These are phyloP conservation scores for Scomber colias DNA, from an alignment of 2,113 vertebrate genomes.

Conservation along the genomic window DNA sequence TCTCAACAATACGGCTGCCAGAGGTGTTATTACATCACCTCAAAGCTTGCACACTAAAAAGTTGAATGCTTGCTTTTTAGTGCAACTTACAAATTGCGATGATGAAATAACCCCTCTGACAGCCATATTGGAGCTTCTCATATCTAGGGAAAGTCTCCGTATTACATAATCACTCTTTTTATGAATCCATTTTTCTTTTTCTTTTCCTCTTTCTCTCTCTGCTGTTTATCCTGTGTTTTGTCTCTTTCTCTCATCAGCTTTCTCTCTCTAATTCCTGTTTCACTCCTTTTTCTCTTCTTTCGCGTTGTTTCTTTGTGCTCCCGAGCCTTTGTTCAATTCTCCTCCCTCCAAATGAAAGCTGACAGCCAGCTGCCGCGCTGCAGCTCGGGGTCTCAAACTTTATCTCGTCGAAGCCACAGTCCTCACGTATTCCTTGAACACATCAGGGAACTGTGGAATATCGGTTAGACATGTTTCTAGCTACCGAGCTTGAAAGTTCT, in stretches of 20 bases:
- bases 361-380: slow-evolving; percentile 29
- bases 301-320: slow-evolving; percentile 20
- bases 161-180: background rate
- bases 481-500: background rate
- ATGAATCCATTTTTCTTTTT: background rate
- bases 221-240: slow-evolving; percentile 5
- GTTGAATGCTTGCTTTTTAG: no score
- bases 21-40: no score
- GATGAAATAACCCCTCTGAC: no score
- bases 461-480: background rate
- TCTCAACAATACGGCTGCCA: no score
- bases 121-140: no score
- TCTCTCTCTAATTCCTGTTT: background rate
- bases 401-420: slow-evolving; percentile 14
- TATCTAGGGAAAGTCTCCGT: no score
- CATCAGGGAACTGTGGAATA: slow-evolving; percentile 6
- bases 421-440: slow-evolving; percentile 6
- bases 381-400: background rate
- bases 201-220: background rate
- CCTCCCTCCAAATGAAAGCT: slow-evolving; percentile 20
- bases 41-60: no score
- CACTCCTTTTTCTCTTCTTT: background rate
- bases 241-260: slow-evolving; percentile 1
- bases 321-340: slow-evolving; percentile 4
- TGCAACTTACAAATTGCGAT: no score